phyloP scores from a whole-genome alignment of 2,797 vertebrate species.

The Karalla daura region DNA sequence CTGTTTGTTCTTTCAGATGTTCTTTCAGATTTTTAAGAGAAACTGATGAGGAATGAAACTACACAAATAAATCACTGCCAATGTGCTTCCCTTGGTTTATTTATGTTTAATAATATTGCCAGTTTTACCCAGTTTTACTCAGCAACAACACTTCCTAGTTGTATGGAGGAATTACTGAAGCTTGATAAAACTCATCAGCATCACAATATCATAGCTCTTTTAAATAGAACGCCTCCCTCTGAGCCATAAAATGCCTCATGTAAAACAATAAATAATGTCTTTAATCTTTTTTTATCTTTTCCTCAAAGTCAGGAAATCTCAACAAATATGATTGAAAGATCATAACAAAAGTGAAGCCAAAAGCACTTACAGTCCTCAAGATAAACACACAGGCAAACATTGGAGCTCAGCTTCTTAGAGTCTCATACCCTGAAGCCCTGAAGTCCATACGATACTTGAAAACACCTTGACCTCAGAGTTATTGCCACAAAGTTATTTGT shows the following conservation, averaged over 20 bases:
- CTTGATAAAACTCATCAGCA: conserved; percentile 8
- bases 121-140: neutral
- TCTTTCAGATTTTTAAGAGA: neutral
- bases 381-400: conserved; percentile 21
- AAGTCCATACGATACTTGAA: neutral
- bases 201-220: neutral
- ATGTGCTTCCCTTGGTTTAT: conserved; percentile 10
- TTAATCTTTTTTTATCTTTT: conserved; percentile 26
- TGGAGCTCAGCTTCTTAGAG: neutral
- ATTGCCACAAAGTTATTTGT: neutral
- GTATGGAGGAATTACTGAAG: neutral
- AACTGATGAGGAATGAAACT: conserved; percentile 3
- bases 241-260: conserved; percentile 25
- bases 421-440: neutral
- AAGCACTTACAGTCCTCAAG: conserved; percentile 4
- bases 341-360: conserved; percentile 5
- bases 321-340: conserved; percentile 17
- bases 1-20: neutral
- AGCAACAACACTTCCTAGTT: neutral
- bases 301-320: conserved; percentile 13
- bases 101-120: conserved; percentile 21
- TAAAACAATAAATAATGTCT: conserved; percentile 10
- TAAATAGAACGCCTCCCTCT: neutral
- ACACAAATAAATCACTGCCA: conserved; percentile 16
- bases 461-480: neutral